Percentiles rank a stretch among this genome's conserved stretches.
Conservation (phyloP, 1,140 invertebrate species). For the Camponotus vicinus region DNA sequence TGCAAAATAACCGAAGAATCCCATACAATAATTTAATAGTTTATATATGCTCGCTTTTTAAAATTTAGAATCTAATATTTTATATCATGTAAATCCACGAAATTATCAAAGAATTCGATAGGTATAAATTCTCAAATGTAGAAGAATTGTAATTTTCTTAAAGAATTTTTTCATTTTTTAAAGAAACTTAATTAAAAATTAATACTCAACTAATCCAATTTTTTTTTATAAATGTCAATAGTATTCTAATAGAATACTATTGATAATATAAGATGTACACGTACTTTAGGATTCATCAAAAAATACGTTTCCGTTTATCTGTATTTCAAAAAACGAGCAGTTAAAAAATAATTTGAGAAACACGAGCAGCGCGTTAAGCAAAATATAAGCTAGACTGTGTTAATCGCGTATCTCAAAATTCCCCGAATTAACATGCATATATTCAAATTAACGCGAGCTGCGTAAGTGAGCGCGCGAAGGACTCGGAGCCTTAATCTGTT, state of each 20-base stretch:
- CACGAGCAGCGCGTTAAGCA: slow-evolving; percentile 42
- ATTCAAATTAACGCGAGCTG: slow-evolving; percentile 61
- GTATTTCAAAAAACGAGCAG: background rate
- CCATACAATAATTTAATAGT: slow-evolving; percentile 24
- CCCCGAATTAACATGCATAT: slow-evolving; percentile 60
- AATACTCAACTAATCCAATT: background rate
- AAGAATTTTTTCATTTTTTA: too few species aligned
- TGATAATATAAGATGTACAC: background rate
- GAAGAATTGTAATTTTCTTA: background rate
- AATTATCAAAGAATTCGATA: background rate
- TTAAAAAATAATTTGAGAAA: slow-evolving; percentile 16
- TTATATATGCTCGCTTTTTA: background rate
- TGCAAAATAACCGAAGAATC: slow-evolving; percentile 30
- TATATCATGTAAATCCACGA: background rate
- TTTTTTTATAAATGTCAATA: background rate
- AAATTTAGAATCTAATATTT: slow-evolving; percentile 6
- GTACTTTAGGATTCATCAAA: background rate
- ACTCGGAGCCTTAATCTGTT: slow-evolving; percentile 64
- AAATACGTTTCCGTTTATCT: background rate
- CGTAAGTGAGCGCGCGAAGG: slow-evolving; percentile 61
- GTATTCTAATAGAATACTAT: background rate
- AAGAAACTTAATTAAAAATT: background rate
- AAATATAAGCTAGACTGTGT: slow-evolving; percentile 47
- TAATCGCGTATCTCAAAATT: slow-evolving; percentile 61
- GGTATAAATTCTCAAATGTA: background rate